Evolutionary conservation across 2,113 vertebrate genomes (phyloP).

Genomic region (Menidia beryllina): DNA sequence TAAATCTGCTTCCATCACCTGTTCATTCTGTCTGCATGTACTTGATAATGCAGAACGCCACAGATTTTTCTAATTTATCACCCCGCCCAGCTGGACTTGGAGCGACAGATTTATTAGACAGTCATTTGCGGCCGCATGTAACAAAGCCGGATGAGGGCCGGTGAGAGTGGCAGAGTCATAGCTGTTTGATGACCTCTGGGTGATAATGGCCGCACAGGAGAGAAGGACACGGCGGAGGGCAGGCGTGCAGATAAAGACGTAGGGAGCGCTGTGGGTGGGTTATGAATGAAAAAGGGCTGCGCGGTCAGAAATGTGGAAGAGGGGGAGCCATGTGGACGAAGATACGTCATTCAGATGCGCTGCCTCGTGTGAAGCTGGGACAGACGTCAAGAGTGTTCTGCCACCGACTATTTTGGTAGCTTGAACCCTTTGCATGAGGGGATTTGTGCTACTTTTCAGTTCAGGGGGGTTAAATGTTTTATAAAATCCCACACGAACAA

Average conservation of each 20-base stretch:
- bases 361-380: slow-evolving; percentile 2
- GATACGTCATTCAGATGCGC: background rate
- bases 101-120: slow-evolving; percentile 77
- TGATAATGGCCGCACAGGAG: slow-evolving; percentile 66
- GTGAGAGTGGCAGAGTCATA: slow-evolving; percentile 61
- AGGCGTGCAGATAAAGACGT: slow-evolving; percentile 50
- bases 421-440: background rate
- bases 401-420: background rate
- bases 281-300: slow-evolving; percentile 19
- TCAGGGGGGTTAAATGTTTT: too few species aligned
- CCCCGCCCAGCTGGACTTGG: slow-evolving; percentile 64
- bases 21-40: slow-evolving; percentile 51
- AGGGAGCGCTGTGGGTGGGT: slow-evolving; percentile 31
- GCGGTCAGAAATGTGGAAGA: slow-evolving; percentile 23
- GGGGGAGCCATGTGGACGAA: slow-evolving; percentile 3
- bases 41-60: slow-evolving; percentile 50
- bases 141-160: slow-evolving; percentile 41
- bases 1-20: slow-evolving; percentile 39
- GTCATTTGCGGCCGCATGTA: slow-evolving; percentile 60
- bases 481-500: too few species aligned
- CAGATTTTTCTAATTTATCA: slow-evolving; percentile 61
- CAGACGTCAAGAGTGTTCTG: slow-evolving; percentile 2
- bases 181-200: slow-evolving; percentile 69
- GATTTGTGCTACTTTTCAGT: background rate
- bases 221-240: slow-evolving; percentile 69